A percentile compares a stretch with the other conserved stretches of the same genome.
These are phyloP conservation scores for Cenopis cana DNA, from an alignment of 2,888 invertebrate species.

Conservation along the genomic window DNA sequence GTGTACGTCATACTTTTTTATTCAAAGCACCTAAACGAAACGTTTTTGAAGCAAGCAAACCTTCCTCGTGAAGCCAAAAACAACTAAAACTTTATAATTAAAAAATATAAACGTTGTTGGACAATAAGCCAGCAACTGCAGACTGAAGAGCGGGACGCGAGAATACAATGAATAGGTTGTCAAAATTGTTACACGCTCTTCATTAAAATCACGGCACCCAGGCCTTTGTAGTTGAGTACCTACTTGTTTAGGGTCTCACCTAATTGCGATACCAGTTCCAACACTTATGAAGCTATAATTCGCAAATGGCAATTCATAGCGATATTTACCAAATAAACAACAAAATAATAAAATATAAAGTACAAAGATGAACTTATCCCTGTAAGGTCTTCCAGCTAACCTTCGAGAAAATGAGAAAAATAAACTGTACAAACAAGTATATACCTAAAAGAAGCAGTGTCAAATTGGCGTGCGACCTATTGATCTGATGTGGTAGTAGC, in stretches of 20 bases:
- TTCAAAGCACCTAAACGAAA: no score
- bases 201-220: conserved; percentile 20
- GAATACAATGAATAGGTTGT: conserved; percentile 19
- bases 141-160: not conserved
- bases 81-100: not conserved
- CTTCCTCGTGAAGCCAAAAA: not conserved
- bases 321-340: no score
- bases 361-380: no score
- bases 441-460: no score
- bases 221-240: not conserved
- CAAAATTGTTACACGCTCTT: conserved; percentile 18
- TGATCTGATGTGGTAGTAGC: no score
- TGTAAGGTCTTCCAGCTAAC: no score
- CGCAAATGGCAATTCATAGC: no score
- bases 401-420: no score
- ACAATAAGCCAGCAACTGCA: conserved; percentile 18
- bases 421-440: no score
- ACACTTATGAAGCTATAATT: not conserved
- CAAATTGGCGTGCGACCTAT: no score
- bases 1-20: no score
- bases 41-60: not conserved
- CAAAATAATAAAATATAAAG: no score
- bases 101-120: not conserved
- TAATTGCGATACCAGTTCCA: not conserved
- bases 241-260: not conserved